Evolutionary conservation across 2,113 vertebrate genomes (phyloP).

Genomic region (Isichthys henryi): DNA sequence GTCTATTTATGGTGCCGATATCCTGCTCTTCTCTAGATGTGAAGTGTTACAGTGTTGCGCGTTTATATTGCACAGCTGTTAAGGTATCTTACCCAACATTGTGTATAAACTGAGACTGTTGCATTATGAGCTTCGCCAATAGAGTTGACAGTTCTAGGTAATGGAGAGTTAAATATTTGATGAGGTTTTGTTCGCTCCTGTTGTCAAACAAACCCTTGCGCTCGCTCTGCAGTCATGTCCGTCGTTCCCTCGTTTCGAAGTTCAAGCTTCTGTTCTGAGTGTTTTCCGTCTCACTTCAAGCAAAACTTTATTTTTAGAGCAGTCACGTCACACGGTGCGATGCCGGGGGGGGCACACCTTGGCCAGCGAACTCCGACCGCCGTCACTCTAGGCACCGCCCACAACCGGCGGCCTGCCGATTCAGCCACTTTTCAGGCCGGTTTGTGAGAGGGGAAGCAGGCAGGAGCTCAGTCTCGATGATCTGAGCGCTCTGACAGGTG

Average conservation of each 20-base stretch:
- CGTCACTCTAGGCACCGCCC: slow-evolving; percentile 42
- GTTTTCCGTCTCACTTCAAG: slow-evolving; percentile 33
- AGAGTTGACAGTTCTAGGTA: not conserved
- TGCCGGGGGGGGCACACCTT: slow-evolving; percentile 39
- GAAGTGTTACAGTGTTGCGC: not conserved
- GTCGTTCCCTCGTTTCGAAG: not conserved
- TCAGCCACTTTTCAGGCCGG: slow-evolving; percentile 41
- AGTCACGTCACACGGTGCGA: slow-evolving; percentile 41
- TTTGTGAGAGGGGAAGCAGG: slow-evolving; percentile 51
- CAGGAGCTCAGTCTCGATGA: slow-evolving; percentile 62
- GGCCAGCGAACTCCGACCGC: slow-evolving; percentile 53
- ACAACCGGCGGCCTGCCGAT: slow-evolving; percentile 34
- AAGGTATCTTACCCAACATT: not conserved
- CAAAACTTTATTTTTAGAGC: slow-evolving; percentile 48
- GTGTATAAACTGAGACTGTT: not conserved
- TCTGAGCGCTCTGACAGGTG: slow-evolving; percentile 79
- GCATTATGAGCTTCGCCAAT: not conserved
- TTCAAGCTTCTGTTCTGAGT: slow-evolving; percentile 7
- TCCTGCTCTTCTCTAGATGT: not conserved
- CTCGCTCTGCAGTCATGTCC: not conserved
- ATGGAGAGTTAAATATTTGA: not conserved
- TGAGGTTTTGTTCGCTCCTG: not conserved
- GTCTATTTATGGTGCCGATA: not conserved
- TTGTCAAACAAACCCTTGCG: not conserved
- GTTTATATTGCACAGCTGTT: not conserved